Conservation (phyloP, 2,888 invertebrate species). For the Bombylius discolor region DNA sequence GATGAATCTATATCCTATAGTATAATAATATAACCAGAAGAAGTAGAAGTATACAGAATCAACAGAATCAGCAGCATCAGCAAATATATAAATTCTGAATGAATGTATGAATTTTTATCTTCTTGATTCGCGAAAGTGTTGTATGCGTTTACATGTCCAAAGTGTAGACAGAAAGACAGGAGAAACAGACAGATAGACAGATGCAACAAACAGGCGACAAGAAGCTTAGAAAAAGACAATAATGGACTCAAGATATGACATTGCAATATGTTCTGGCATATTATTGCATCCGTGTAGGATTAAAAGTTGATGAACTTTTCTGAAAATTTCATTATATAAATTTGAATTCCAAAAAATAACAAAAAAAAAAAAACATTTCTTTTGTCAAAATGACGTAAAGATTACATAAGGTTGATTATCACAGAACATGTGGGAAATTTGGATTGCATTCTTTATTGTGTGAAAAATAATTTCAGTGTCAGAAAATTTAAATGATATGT, state of each 20-base stretch:
- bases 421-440: no score
- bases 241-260: conserved; percentile 7
- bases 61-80: neutral
- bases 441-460: no score
- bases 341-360: no score
- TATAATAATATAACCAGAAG: no score
- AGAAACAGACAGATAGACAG: conserved; percentile 13
- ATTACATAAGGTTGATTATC: no score
- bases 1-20: no score
- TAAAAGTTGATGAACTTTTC: neutral
- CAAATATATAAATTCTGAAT: neutral
- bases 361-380: no score
- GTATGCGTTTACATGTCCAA: conserved; percentile 7
- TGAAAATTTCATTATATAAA: no score
- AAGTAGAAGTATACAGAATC: no score
- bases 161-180: conserved; percentile 12
- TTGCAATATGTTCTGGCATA: neutral
- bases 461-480: no score
- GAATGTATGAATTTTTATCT: neutral
- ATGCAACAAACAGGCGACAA: conserved; percentile 14
- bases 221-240: conserved; percentile 9
- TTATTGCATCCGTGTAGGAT: neutral
- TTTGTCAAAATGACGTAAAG: no score
- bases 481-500: no score
- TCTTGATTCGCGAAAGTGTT: neutral